These are phyloP conservation scores for Xylocopa sonorina DNA, from an alignment of 1,140 invertebrate genomes.

Conservation along the genomic window DNA sequence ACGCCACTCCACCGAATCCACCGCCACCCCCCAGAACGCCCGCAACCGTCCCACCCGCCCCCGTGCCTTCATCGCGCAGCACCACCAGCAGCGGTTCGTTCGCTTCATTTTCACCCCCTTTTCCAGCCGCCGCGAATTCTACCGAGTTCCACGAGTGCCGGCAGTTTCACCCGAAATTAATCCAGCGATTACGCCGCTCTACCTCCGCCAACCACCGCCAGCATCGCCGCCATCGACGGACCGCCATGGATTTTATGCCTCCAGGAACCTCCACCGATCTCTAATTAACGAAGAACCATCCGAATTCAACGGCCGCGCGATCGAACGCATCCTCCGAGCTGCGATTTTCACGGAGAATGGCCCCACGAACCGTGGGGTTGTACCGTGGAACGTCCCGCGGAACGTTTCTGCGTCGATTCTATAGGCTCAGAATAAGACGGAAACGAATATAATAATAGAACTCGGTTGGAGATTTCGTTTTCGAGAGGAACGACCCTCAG, in stretches of 20 bases:
- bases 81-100: slow-evolving; percentile 22
- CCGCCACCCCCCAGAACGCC: neutral
- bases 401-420: too few relatives aligned
- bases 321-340: neutral
- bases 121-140: slow-evolving; percentile 38
- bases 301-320: neutral
- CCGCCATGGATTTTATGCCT: slow-evolving; percentile 1
- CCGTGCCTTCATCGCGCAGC: slow-evolving; percentile 21
- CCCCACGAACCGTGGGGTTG: too few relatives aligned
- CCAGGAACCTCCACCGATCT: neutral
- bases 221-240: neutral
- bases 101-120: slow-evolving; percentile 42
- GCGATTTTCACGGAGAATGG: neutral
- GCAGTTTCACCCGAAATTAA: slow-evolving; percentile 48
- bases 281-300: slow-evolving; percentile 27
- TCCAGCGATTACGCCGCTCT: slow-evolving; percentile 29
- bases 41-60: neutral
- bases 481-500: too few relatives aligned
- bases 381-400: too few relatives aligned
- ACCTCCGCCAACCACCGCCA: neutral
- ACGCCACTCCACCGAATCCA: slow-evolving; percentile 23
- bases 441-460: too few relatives aligned
- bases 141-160: slow-evolving; percentile 24
- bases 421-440: too few relatives aligned
- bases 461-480: too few relatives aligned